Percentiles rank a stretch among this genome's conserved stretches.
Evolutionary conservation across 2,797 vertebrate species (phyloP).

Genomic region (Melanitta fusca): DNA sequence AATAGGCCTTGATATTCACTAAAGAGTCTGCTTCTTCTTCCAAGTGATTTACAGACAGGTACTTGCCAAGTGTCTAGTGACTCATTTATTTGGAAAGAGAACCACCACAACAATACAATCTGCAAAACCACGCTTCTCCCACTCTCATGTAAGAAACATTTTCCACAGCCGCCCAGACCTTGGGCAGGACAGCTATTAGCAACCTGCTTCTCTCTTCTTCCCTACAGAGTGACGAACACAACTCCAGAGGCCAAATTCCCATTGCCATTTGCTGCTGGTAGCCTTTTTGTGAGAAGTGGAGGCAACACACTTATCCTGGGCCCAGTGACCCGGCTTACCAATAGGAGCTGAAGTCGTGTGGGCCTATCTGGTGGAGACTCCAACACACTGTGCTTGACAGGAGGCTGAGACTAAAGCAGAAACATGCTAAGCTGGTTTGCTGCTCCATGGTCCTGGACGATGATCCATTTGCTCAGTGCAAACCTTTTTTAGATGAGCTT

Average conservation of each 20-base stretch:
- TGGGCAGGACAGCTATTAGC: not conserved
- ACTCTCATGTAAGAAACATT: conserved; percentile 16
- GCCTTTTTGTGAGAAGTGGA: not conserved
- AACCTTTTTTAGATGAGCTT: not conserved
- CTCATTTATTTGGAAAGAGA: conserved; percentile 64
- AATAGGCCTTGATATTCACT: not conserved
- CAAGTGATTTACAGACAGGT: conserved; percentile 42
- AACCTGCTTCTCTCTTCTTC: not conserved
- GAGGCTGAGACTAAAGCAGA: not conserved
- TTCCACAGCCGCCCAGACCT: conserved; percentile 10
- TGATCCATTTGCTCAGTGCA: not conserved
- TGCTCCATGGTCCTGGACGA: not conserved
- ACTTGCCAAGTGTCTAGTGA: conserved; percentile 68
- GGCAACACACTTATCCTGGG: not conserved
- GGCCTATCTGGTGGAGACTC: not conserved
- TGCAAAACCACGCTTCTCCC: conserved; percentile 22
- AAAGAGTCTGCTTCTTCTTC: conserved; percentile 12
- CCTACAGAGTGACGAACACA: not conserved
- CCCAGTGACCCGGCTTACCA: not conserved
- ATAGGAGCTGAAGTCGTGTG: not conserved
- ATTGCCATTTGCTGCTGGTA: not conserved
- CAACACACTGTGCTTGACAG: not conserved
- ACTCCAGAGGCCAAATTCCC: not conserved
- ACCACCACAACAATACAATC: conserved; percentile 35
- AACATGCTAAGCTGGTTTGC: not conserved